Evolutionary conservation across 2,888 invertebrate genomes (phyloP), one percentile per base, ranked within the genome.

Genomic region (Cyclophora albipunctata): DNA sequence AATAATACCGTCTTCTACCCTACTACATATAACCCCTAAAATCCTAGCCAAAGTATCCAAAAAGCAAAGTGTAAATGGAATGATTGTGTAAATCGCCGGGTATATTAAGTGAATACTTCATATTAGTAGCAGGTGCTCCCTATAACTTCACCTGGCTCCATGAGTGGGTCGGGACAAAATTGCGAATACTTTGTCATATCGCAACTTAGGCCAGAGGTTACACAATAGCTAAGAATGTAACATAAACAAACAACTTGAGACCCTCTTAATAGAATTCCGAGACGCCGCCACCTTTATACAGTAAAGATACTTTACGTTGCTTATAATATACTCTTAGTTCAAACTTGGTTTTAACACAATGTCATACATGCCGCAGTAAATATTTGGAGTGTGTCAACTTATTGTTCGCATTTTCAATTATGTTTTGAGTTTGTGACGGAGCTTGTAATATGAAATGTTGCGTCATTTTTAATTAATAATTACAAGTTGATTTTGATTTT

Each of bases 221-320:
- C 66, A 73, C 74, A 75, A 71, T 70, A 75, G 70, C 72, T 73
- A 74, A 75, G 71, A 74, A 77, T 72, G 73, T 79, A 69, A 75
- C 78, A 75, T 76, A 81, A 79, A 81, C 75, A 80, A 78, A 80
- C 78, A 78, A 72, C 71, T 76, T 75, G 74, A 77, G 79, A 73
- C 75, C 70, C 71, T 74, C 76, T 76, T 79, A 81, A 81, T 79
- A 81, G 78, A 78, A 80, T 81, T 78, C 73, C 73, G 77, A 77
- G 75, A 67, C 66, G 62, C 62, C 67, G 66, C 62, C 72, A 75
- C 74, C 76, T 76, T 73, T 65, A 61, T 62, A 55, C 63, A 60
- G 75, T 66, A 69, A 73, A 77, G 73, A 77, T 76, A 76, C 74
- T 76, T 77, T 71, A 71, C 59, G 52, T 56, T 54, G 57, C 57